phyloP scores from a whole-genome alignment of 2,113 vertebrate species.

The Bungarus multicinctus region DNA sequence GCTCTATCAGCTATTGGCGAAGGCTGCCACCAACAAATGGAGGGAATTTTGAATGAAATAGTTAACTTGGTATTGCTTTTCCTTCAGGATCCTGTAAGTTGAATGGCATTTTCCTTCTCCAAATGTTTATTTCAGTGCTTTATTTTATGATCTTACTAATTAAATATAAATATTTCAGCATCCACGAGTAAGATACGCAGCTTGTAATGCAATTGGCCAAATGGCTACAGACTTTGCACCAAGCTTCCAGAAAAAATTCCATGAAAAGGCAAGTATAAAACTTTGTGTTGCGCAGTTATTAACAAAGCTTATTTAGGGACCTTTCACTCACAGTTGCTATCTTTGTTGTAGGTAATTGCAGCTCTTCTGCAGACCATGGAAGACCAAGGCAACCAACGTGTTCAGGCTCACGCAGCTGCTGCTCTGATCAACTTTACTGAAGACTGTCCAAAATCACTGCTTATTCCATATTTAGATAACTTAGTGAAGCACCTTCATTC shows the following conservation, averaged over 20 bases:
- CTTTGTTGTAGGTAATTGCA: slow-evolving; percentile 83
- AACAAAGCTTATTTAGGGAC: neutral
- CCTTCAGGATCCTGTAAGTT: slow-evolving; percentile 93
- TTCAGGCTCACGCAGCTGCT: slow-evolving; percentile 95
- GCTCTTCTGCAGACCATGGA: slow-evolving; percentile 95
- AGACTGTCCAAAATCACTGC: slow-evolving; percentile 93
- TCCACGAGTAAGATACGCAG: slow-evolving; percentile 92
- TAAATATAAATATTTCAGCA: slow-evolving; percentile 74
- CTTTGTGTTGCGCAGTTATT: neutral
- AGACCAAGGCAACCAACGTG: slow-evolving; percentile 93
- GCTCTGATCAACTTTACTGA: slow-evolving; percentile 98
- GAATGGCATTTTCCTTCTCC: slow-evolving; percentile 24
- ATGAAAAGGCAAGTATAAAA: slow-evolving; percentile 83
- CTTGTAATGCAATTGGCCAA: slow-evolving; percentile 96
- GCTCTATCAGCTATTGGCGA: slow-evolving; percentile 96
- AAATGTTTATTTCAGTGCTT: neutral
- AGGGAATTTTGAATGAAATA: slow-evolving; percentile 95
- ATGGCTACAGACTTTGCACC: slow-evolving; percentile 99
- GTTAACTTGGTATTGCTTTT: slow-evolving; percentile 93
- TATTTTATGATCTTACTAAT: slow-evolving; percentile 17
- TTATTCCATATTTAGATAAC: slow-evolving; percentile 91
- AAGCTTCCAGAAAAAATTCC: slow-evolving; percentile 98
- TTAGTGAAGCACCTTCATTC: slow-evolving; percentile 94
- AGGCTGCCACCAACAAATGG: slow-evolving; percentile 99
- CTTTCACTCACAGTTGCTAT: neutral